Evolutionary conservation across 2,888 invertebrate species (phyloP).

Genomic region (Lysandra coridon): DNA sequence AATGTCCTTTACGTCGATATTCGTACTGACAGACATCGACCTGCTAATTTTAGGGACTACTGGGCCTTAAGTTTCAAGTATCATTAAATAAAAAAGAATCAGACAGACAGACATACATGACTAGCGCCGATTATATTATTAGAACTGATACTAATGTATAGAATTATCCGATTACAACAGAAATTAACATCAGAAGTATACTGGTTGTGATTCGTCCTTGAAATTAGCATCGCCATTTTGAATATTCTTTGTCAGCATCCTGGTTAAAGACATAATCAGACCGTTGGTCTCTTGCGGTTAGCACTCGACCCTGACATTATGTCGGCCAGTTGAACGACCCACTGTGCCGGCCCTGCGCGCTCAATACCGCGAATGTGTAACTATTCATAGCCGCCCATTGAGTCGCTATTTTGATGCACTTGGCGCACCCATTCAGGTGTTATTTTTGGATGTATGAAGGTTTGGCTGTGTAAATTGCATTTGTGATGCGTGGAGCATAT

Average conservation of each 20-base stretch:
- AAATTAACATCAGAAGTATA: background rate
- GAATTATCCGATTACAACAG: background rate
- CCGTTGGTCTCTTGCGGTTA: background rate
- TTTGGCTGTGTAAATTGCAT: background rate
- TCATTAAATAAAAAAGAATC: background rate
- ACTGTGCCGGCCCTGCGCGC: background rate
- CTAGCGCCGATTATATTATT: too few species aligned
- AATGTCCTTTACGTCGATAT: too few species aligned
- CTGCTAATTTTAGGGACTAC: too few species aligned
- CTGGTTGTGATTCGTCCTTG: background rate
- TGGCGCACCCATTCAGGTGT: background rate
- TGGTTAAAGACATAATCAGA: background rate
- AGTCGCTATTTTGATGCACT: conserved; percentile 3
- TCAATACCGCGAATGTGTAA: background rate
- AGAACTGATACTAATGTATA: background rate
- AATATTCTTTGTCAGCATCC: background rate
- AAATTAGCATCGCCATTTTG: background rate
- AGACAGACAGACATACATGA: background rate
- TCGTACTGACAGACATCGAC: too few species aligned
- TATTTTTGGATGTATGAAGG: background rate
- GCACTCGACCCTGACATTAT: conserved; percentile 11
- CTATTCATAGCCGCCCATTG: conserved; percentile 11
- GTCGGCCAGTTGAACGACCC: conserved; percentile 12
- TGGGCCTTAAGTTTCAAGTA: too few species aligned
- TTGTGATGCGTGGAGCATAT: too few species aligned